These are phyloP conservation scores for Anhinga anhinga DNA, from an alignment of 2,113 vertebrate species.

Conservation along the genomic window DNA sequence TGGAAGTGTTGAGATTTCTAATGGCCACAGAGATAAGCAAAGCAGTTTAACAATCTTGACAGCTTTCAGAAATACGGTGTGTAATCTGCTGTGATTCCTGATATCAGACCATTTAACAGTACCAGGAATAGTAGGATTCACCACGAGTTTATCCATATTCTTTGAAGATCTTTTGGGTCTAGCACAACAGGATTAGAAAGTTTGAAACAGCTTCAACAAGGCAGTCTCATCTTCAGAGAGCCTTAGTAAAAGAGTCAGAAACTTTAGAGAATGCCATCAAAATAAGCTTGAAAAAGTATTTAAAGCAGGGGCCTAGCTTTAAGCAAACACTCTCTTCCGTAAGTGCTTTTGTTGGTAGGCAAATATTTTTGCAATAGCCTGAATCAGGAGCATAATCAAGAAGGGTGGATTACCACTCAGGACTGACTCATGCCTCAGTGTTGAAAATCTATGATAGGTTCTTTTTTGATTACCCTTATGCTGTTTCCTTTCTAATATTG, in stretches of 20 bases:
- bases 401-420: neutral
- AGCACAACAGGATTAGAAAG: neutral
- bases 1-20: neutral
- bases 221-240: neutral
- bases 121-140: neutral
- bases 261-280: neutral
- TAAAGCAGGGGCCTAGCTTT: neutral
- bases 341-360: neutral
- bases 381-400: neutral
- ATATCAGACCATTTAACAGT: neutral
- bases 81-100: neutral
- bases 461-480: neutral
- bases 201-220: neutral
- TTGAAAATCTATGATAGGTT: neutral
- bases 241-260: neutral
- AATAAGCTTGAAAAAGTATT: neutral
- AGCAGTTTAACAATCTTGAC: neutral
- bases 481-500: neutral
- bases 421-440: neutral
- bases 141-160: neutral
- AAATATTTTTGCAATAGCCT: neutral
- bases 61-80: rapidly evolving
- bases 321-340: rapidly evolving
- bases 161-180: neutral
- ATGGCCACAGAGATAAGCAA: neutral